Base-by-base conservation (phyloP, 2,797 vertebrate species). In the Petrocephalus sullivani region DNA sequence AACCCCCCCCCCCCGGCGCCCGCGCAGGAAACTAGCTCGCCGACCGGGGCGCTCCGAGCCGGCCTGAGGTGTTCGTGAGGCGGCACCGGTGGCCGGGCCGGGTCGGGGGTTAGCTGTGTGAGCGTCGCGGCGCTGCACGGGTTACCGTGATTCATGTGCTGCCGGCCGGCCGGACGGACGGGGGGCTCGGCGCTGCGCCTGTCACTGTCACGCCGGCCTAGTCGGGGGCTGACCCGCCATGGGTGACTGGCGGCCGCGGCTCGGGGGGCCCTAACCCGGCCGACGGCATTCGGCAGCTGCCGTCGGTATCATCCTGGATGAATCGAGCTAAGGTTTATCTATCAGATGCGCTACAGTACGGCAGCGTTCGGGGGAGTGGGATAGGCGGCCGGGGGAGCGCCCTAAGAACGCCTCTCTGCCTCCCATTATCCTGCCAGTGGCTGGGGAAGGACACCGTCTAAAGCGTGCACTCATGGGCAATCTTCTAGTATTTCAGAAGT, bases 1-100 rank as follows among this genome's bases (percentile, higher is more conserved):
- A 37, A 71, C 33, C 33, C 28, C 37, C 28, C 37, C 67, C 67
- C 28, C 41, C 41, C 33, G 28, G 67, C 12, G 28, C 67, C 16
- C 28, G 67, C 67, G 67, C 81, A 4, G 53, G 23, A 84, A 84
- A 84, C 94, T 94, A 94, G 93, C 93, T 93, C 91, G 33, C 16
- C 33, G 33, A 37, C 14, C 37, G 12, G 4, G 37, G 33, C 33
- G 14, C 28, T 71, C 16, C 67, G 4, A 37, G 33, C 28, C 67
- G 16, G 14, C 37, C 1, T 16, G 28, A 41, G 64, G 33, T 14
- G 64, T 71, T 37, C 10, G 61, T 28, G 3, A 33, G 64, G 28
- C 33, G 64, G 28, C 64, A 37, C 67, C 37, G 67, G 12, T 28
- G 67, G 64, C 67, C 33, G 64, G 64, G 64, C 64, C 33, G 28